phyloP scores from a whole-genome alignment of 2,797 vertebrate genomes.

The Carduelis carduelis region DNA sequence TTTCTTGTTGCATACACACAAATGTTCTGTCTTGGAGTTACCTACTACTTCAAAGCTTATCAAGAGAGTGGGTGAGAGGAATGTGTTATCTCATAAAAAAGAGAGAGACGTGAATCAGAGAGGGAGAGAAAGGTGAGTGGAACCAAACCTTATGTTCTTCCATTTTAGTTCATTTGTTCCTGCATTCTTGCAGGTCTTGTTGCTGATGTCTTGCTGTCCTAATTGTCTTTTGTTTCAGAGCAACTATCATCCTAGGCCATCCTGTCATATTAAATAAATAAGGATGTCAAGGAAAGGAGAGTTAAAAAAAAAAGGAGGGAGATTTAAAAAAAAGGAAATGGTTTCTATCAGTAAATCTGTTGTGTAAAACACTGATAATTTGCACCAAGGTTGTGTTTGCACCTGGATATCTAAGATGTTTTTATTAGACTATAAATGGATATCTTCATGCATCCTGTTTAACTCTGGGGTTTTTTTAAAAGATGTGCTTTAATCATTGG shows the following conservation, averaged over 20 bases:
- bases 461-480: background rate
- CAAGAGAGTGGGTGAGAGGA: background rate
- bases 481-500: background rate
- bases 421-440: background rate
- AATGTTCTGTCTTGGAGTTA: background rate
- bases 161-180: background rate
- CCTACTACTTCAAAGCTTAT: background rate
- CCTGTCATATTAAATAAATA: conserved; percentile 80
- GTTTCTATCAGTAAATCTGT: background rate
- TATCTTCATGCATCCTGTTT: background rate
- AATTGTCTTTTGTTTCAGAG: conserved; percentile 79
- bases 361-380: background rate
- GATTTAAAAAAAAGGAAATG: background rate
- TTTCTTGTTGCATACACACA: background rate
- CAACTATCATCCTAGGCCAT: conserved; percentile 79
- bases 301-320: background rate
- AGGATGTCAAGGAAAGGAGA: conserved; percentile 67
- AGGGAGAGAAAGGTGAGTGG: background rate
- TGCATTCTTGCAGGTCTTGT: background rate
- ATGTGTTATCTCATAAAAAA: background rate
- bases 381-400: background rate
- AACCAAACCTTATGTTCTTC: background rate
- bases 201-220: background rate
- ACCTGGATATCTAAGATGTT: background rate
- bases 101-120: background rate